A percentile compares a stretch with the other conserved stretches of the same genome.
Conservation (phyloP, 2,113 vertebrate genomes). For the Macroglossus sobrinus region DNA sequence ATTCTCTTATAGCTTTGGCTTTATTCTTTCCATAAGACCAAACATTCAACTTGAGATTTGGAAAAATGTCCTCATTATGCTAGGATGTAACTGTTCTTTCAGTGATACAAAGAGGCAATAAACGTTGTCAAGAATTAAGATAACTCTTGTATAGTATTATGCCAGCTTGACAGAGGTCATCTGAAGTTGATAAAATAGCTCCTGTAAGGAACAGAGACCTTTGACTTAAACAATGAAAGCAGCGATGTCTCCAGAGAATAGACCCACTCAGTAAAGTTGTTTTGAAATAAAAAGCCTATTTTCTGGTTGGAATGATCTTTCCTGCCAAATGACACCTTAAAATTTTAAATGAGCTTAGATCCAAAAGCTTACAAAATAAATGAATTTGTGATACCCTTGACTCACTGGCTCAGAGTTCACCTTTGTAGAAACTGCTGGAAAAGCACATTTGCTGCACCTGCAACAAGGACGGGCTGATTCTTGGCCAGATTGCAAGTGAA, state of each 20-base stretch:
- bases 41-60: conserved; percentile 56
- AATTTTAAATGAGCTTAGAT: conserved; percentile 11
- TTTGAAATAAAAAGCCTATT: conserved; percentile 28
- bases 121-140: not conserved
- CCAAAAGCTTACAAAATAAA: not conserved
- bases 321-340: not conserved
- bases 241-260: not conserved
- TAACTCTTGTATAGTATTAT: not conserved
- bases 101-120: not conserved
- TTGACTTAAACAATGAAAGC: conserved; percentile 12
- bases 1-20: conserved; percentile 37
- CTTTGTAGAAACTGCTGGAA: not conserved
- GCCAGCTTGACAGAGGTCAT: not conserved
- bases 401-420: not conserved
- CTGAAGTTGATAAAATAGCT: not conserved
- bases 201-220: not conserved
- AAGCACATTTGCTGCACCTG: not conserved
- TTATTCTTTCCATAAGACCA: conserved; percentile 54
- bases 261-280: not conserved
- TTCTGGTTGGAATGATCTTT: not conserved
- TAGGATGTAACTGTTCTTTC: conserved; percentile 41
- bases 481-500: not conserved
- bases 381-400: not conserved
- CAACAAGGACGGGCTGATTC: not conserved
- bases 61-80: conserved; percentile 40